Evolutionary conservation across 2,113 vertebrate species (phyloP).

Genomic region (Phodopus roborovskii): DNA sequence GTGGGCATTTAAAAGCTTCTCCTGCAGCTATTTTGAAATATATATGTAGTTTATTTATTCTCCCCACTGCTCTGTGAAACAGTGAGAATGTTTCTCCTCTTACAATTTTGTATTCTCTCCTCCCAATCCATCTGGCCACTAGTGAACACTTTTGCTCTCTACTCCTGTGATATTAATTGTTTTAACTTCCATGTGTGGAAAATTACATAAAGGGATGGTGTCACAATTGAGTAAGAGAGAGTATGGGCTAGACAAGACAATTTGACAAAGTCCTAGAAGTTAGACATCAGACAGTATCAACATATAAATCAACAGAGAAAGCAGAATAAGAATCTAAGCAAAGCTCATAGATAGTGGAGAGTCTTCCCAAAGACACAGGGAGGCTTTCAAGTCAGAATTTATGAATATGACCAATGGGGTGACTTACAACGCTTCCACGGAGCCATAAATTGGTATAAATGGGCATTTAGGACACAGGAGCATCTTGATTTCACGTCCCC

Average conservation of each 20-base stretch:
- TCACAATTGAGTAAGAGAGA: not conserved
- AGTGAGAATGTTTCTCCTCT: not conserved
- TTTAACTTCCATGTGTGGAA: not conserved
- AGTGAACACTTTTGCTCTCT: not conserved
- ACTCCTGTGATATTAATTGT: not conserved
- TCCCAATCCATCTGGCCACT: not conserved
- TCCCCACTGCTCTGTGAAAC: not conserved
- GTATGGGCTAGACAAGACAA: not conserved
- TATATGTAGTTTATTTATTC: not conserved
- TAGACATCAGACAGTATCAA: slow-evolving; percentile 12
- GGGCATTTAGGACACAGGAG: not conserved
- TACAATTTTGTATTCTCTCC: not conserved
- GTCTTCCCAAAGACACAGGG: not conserved
- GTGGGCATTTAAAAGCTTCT: not conserved
- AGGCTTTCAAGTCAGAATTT: not conserved
- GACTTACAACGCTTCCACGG: not conserved
- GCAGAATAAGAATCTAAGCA: not conserved
- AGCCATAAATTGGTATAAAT: not conserved
- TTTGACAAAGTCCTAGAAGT: not conserved
- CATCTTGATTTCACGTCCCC: not conserved
- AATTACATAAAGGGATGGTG: slow-evolving; percentile 2
- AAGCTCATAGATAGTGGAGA: not conserved
- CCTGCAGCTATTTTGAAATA: not conserved
- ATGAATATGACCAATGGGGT: not conserved
- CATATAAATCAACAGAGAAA: not conserved